Evolutionary conservation across 2,888 invertebrate genomes (phyloP), one percentile per base, ranked within the genome.

Genomic region (Acrobasis repandana): DNA sequence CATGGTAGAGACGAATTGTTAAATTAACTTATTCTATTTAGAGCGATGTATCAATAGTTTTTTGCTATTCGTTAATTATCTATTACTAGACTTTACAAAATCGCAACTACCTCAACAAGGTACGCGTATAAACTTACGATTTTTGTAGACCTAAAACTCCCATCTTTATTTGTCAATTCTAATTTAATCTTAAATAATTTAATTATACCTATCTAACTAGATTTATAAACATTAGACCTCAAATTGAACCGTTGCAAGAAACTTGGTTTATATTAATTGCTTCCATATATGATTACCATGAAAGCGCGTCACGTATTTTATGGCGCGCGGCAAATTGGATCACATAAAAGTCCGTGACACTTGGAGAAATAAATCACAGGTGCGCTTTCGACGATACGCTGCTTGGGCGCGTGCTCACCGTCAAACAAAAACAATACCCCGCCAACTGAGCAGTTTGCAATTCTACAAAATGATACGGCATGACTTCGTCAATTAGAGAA

Each of bases 291-390:
- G 54, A 58, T 61, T 64, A 58, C 52, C 51, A 56, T 43, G 56
- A 64, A 65, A 64, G 60, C 66, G 61, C 64, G 69, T 70, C 63
- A 62, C 67, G 68, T 63, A 65, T 66, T 67, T 62, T 69, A 68
- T 62, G 62, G 65, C 66, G 28, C 54, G 59, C 63, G 61, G 64
- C 71, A 77, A 84, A 88, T 73, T 75, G 74, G 82, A 79, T 74
- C 80, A 74, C 64, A 67, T 82, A 86, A 83, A 85, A 68, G 84
- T 77, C 68, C 81, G 85, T 85, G 82, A 84, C 79, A 84, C 78
- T 83, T 85, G 15, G 46, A 57, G 34, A 48, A 81, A 84, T 79
- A 82, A 72, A 71, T 66, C 73, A 67, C 80, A 80, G 79, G 76
- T 79, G 80, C 54, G 54, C 54, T 54, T 54, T 54, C 54, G 14